Percentiles rank a stretch among this genome's conserved stretches.
Evolutionary conservation across 1,140 invertebrate genomes (phyloP).

Genomic region (Lasioglossum baleicum): DNA sequence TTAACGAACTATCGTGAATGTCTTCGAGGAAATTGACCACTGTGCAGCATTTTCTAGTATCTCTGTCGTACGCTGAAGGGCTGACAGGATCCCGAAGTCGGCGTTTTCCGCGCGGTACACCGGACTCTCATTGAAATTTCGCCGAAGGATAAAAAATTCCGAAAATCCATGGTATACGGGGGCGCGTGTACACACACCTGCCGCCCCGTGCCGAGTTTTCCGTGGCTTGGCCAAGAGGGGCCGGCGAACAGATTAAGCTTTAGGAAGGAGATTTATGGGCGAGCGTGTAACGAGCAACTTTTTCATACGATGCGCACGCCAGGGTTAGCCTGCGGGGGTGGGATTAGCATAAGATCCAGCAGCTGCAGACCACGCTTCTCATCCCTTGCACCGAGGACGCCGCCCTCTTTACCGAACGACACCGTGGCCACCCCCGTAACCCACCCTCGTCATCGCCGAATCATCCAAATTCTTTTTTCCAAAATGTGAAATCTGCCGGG

Average conservation of each 20-base stretch:
- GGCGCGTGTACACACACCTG: conserved; percentile 54
- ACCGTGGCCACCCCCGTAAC: not conserved
- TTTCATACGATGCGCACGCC: conserved; percentile 68
- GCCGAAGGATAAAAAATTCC: conserved; percentile 68
- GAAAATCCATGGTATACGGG: conserved; percentile 51
- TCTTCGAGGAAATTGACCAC: too few species aligned
- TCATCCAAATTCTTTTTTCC: too few species aligned
- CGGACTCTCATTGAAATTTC: conserved; percentile 54
- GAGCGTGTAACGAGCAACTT: conserved; percentile 73
- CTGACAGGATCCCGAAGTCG: not conserved
- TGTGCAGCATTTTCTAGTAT: too few species aligned
- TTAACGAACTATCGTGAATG: too few species aligned
- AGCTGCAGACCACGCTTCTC: conserved; percentile 63
- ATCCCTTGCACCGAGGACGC: conserved; percentile 32
- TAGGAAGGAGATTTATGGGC: conserved; percentile 71
- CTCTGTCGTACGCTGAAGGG: too few species aligned
- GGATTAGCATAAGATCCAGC: conserved; percentile 74
- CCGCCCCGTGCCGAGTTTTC: conserved; percentile 53
- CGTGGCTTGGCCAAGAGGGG: conserved; percentile 33
- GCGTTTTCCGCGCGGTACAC: not conserved
- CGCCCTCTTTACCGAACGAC: not conserved
- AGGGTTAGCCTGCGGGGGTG: conserved; percentile 65
- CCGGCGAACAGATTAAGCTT: conserved; percentile 71
- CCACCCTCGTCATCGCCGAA: too few species aligned
- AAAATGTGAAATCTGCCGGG: too few species aligned